Conservation (phyloP, 2,888 invertebrate species). For the Mimachlamys varia region DNA sequence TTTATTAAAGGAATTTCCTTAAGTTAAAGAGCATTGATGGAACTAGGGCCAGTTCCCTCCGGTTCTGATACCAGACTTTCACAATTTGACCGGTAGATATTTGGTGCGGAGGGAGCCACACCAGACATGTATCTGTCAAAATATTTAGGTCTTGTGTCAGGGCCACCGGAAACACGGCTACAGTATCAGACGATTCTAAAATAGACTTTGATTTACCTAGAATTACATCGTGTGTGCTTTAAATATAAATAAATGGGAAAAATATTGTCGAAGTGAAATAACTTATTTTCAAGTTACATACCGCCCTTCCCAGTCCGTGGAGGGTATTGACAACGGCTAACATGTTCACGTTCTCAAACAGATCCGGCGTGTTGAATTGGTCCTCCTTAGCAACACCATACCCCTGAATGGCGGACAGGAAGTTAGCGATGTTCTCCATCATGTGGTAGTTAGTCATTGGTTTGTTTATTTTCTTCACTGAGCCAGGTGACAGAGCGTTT, state of each 20-base stretch:
- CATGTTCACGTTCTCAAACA: slow-evolving; percentile 98
- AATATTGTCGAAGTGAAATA: not conserved
- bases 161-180: too few relatives aligned
- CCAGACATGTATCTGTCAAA: too few relatives aligned
- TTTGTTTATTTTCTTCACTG: slow-evolving; percentile 96
- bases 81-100: too few relatives aligned
- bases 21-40: too few relatives aligned
- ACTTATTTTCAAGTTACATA: slow-evolving; percentile 83
- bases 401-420: slow-evolving; percentile 93
- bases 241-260: not conserved
- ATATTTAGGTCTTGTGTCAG: too few relatives aligned
- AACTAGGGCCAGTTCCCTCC: too few relatives aligned
- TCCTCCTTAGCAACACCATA: slow-evolving; percentile 98
- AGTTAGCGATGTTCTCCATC: slow-evolving; percentile 97
- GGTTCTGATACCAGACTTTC: too few relatives aligned
- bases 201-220: too few relatives aligned
- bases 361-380: slow-evolving; percentile 99
- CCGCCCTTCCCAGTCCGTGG: slow-evolving; percentile 95
- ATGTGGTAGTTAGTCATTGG: slow-evolving; percentile 90
- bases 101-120: too few relatives aligned
- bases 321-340: slow-evolving; percentile 97
- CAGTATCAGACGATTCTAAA: too few relatives aligned
- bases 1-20: too few relatives aligned
- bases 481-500: slow-evolving; percentile 95
- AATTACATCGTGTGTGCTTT: too few relatives aligned